Evolutionary conservation across 2,797 vertebrate genomes (phyloP), one percentile per base, ranked within the genome.

Genomic region (Cercopithecus mitis): DNA sequence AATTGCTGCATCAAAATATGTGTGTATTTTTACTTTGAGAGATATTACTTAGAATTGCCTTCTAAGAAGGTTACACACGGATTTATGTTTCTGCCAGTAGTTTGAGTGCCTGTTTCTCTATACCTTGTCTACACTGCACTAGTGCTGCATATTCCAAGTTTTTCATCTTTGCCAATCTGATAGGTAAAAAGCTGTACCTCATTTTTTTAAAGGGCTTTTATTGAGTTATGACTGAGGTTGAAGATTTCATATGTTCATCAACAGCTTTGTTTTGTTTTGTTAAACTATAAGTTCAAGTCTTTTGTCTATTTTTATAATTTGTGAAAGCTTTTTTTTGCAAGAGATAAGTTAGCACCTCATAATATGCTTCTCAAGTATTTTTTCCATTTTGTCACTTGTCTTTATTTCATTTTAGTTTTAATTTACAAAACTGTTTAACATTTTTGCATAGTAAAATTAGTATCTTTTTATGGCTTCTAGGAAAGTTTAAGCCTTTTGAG

Each of bases 321-420:
- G 36, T 73, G 45, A 96, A 92, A 72, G 2, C 7, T 30, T 90
- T 92, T 92, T 77, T 77, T 88, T 67, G 17, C 64, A n/a, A 67
- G 50, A 76, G 61, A 82, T 80, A 93, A 94, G 75, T 80, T 89
- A 24, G 47, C 22, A 22, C 2, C n/a, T 92, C 58, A 13, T 88
- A 96, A 75, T 96, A 61, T 19, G 72, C 15, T 75, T 96, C 55
- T 88, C 75, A 72, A 43, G 25, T 76, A 72, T 72, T 85, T 93
- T 93, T 75, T 12, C 15, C 30, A 33, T 90, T 97, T 84, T 90
- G 7, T 94, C 67, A 76, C 67, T 67, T 81, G 24, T 86, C 47
- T 77, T 84, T 55, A 61, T 70, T 82, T 93, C 86, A 24, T 39
- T 90, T 91, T 57, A 43, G 15, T 96, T 92, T 70, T 85, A 95